Conservation (phyloP, 2,888 invertebrate genomes). For the Plagodis dolabraria region DNA sequence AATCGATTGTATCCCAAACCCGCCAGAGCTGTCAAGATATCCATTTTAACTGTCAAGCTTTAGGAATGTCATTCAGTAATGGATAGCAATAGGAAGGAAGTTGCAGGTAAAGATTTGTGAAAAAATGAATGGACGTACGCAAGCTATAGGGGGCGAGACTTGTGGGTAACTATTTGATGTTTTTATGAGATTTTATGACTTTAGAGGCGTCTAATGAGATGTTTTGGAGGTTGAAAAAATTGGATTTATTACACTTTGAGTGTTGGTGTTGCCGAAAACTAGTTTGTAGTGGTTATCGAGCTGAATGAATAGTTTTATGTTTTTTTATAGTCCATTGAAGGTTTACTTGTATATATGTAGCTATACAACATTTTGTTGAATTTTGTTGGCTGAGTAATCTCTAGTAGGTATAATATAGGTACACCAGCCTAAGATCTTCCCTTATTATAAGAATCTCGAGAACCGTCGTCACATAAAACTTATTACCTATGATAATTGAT, state of each 20-base stretch:
- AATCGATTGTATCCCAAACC: constrained; percentile 39
- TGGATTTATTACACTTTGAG: constrained; percentile 32
- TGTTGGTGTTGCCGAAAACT: not conserved
- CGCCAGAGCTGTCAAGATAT: constrained; percentile 60
- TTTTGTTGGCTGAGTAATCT: too few species aligned
- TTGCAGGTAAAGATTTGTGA: constrained; percentile 72
- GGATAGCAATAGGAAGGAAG: constrained; percentile 82
- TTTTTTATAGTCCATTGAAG: too few species aligned
- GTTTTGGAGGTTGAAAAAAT: constrained; percentile 41
- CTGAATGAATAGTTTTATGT: too few species aligned
- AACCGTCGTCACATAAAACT: too few species aligned
- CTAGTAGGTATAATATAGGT: too few species aligned
- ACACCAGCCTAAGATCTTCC: too few species aligned
- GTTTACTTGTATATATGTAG: too few species aligned
- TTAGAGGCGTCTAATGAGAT: constrained; percentile 48
- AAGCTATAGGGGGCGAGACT: constrained; percentile 49
- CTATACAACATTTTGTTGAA: too few species aligned
- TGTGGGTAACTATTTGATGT: constrained; percentile 49
- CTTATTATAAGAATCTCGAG: too few species aligned
- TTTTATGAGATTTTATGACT: constrained; percentile 47
- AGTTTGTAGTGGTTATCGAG: too few species aligned
- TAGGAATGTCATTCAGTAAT: constrained; percentile 80
- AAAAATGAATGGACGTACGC: constrained; percentile 65
- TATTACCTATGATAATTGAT: too few species aligned
- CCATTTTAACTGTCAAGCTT: constrained; percentile 52